Percentiles rank a stretch among this genome's conserved stretches.
phyloP scores from a whole-genome alignment of 2,888 invertebrate species.

The Lepas anatifera region DNA sequence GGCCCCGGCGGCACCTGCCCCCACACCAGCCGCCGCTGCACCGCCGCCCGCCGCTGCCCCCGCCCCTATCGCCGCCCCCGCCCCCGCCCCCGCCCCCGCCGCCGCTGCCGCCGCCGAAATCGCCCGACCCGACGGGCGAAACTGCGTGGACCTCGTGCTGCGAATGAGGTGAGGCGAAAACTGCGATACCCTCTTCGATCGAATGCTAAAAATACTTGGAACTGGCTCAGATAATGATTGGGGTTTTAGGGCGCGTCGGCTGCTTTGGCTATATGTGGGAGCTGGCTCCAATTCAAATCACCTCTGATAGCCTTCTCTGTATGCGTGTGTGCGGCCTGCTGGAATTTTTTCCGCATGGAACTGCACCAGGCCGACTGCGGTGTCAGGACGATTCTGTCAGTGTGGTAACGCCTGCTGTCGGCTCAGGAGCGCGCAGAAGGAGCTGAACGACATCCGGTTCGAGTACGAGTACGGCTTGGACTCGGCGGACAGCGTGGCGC shows the following conservation, averaged over 20 bases:
- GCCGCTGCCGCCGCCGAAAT: neutral
- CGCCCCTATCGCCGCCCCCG: slow-evolving; percentile 7
- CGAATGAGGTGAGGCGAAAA: slow-evolving; percentile 1
- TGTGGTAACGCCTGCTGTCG: no score
- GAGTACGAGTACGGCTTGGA: slow-evolving; percentile 77
- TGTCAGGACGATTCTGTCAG: no score
- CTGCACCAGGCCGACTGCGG: no score
- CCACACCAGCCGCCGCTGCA: neutral
- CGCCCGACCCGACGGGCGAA: neutral
- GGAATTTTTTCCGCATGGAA: no score
- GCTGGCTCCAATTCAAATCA: no score
- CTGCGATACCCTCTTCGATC: no score
- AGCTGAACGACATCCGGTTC: slow-evolving; percentile 94
- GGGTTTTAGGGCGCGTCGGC: no score
- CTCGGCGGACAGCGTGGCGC: slow-evolving; percentile 72
- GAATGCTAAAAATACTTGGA: no score
- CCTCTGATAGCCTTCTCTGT: no score
- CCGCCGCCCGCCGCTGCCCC: neutral
- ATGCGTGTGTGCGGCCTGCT: no score
- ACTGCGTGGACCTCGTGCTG: slow-evolving; percentile 2
- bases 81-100: slow-evolving; percentile 14
- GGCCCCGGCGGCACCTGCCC: neutral
- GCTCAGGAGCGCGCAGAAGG: slow-evolving; percentile 65
- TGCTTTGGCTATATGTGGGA: no score
- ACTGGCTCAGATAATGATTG: no score